A percentile compares a stretch with the other conserved stretches of the same genome.
These are phyloP conservation scores for Hyla sarda DNA, from an alignment of 2,113 vertebrate species.

Conservation along the genomic window DNA sequence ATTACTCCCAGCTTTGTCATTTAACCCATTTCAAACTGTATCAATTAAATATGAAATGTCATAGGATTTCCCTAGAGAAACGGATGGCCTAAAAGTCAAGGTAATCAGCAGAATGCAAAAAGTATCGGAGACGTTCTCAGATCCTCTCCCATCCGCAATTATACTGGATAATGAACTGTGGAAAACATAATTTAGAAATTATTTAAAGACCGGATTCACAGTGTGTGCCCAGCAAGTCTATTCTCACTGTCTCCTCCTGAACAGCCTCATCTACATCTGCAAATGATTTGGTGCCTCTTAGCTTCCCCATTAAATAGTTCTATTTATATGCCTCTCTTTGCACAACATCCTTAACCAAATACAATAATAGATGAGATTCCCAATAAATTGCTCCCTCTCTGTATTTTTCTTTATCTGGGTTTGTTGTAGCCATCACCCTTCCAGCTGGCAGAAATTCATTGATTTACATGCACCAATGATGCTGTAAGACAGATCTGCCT, in stretches of 20 bases:
- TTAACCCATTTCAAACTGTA: constrained; percentile 47
- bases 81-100: constrained; percentile 56
- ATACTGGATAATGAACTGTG: constrained; percentile 58
- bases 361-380: constrained; percentile 11
- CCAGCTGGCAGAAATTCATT: constrained; percentile 47
- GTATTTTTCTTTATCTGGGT: background rate
- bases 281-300: constrained; percentile 15
- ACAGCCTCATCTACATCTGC: constrained; percentile 27
- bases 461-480: constrained; percentile 55
- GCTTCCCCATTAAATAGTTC: background rate
- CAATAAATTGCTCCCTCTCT: background rate
- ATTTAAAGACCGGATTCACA: constrained; percentile 55
- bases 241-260: constrained; percentile 35
- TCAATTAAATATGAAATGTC: constrained; percentile 56
- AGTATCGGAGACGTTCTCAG: constrained; percentile 16
- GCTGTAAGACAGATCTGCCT: constrained; percentile 46
- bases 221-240: constrained; percentile 24
- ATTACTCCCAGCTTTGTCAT: constrained; percentile 28
- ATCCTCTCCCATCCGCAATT: constrained; percentile 48
- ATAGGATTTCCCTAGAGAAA: constrained; percentile 39
- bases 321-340: constrained; percentile 16
- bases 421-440: constrained; percentile 15
- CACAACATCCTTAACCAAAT: background rate
- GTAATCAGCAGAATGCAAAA: constrained; percentile 54
- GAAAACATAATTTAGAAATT: constrained; percentile 59